Conservation (phyloP, 2,113 vertebrate genomes). For the Grus americana region DNA sequence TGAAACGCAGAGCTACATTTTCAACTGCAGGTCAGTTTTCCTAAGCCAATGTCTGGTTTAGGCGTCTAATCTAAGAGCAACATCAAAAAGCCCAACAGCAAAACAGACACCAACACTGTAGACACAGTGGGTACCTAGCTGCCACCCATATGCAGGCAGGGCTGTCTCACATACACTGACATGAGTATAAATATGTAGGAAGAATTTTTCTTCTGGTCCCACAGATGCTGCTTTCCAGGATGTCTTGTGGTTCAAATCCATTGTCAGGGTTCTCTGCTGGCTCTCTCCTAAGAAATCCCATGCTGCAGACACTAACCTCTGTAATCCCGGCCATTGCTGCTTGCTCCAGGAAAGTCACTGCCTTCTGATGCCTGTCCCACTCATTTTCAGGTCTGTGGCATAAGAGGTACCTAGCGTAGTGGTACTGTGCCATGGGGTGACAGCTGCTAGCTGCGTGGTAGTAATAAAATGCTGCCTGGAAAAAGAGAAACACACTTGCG, state of each 20-base stretch:
- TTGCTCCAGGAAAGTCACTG: constrained; percentile 77
- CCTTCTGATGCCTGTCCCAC: constrained; percentile 53
- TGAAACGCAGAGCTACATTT: background rate
- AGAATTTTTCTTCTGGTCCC: background rate
- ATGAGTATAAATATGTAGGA: background rate
- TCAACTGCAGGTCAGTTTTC: background rate
- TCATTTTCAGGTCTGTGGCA: constrained; percentile 58
- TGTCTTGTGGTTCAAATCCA: background rate
- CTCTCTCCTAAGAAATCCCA: background rate
- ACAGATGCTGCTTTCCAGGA: background rate
- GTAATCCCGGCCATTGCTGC: constrained; percentile 82
- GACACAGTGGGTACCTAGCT: background rate
- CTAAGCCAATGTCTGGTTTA: background rate
- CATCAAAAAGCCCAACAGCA: background rate
- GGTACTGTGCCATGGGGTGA: constrained; percentile 89
- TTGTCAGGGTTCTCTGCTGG: background rate
- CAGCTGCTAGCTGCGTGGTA: constrained; percentile 76
- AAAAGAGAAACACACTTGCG: background rate
- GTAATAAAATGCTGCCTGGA: constrained; percentile 87
- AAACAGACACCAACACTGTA: background rate
- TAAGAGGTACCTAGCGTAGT: constrained; percentile 84
- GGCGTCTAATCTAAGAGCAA: background rate
- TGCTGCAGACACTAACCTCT: constrained; percentile 73
- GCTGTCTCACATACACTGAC: background rate
- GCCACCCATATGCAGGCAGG: background rate